These are phyloP conservation scores for Chlorops oryzae DNA, from an alignment of 1,140 invertebrate genomes.

Conservation along the genomic window DNA sequence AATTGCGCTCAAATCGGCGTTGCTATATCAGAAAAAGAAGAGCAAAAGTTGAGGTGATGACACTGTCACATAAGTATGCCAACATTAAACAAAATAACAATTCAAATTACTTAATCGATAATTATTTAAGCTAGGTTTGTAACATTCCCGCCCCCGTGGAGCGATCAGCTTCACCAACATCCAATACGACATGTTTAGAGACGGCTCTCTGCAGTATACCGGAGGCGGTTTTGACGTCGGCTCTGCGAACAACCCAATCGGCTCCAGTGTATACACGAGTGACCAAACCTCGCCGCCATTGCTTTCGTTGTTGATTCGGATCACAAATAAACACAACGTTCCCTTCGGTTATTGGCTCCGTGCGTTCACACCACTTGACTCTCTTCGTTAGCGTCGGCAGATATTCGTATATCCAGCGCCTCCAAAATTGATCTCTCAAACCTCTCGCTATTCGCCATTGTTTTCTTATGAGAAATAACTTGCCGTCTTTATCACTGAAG, in stretches of 20 bases:
- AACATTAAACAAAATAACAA: no score
- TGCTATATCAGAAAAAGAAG: no score
- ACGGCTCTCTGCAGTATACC: conserved; percentile 1
- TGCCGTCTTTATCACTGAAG: not conserved
- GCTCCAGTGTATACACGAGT: not conserved
- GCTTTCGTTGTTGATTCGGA: no score
- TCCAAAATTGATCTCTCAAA: conserved; percentile 14
- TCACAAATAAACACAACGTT: conserved; percentile 10
- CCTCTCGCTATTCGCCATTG: conserved; percentile 7
- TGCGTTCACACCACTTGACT: conserved; percentile 10
- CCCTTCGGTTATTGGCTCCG: not conserved
- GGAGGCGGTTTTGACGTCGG: conserved; percentile 1
- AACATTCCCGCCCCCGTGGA: no score
- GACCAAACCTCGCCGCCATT: conserved; percentile 3
- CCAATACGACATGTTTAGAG: conserved; percentile 7
- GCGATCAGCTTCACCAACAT: no score
- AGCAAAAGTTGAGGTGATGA: no score
- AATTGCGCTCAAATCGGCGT: no score
- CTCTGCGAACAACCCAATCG: not conserved
- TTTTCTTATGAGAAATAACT: conserved; percentile 1
- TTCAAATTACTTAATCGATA: no score
- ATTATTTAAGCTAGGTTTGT: no score
- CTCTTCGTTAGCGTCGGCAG: conserved; percentile 10
- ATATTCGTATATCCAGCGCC: conserved; percentile 15
- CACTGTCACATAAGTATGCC: no score